These are phyloP conservation scores for Styela plicata DNA, from an alignment of 23 tunicate genomes.

Conservation along the genomic window DNA sequence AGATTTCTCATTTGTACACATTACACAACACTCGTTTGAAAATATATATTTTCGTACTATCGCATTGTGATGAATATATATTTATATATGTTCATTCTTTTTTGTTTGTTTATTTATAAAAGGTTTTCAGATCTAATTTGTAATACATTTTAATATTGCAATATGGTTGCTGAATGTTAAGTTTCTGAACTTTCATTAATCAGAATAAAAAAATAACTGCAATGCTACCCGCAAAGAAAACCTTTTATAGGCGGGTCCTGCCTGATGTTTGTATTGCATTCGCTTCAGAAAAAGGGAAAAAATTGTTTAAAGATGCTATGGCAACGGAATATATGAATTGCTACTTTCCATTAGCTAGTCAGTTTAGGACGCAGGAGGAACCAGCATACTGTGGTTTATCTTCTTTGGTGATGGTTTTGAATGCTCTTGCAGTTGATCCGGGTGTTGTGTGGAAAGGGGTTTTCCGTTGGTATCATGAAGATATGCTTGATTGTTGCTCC, in stretches of 20 bases:
- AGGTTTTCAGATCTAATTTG: too few relatives aligned
- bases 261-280: slow-evolving; percentile 28
- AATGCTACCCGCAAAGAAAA: not conserved
- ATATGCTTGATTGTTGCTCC: slow-evolving; percentile 74
- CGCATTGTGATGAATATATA: too few relatives aligned
- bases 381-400: slow-evolving; percentile 73
- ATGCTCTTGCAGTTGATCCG: slow-evolving; percentile 70
- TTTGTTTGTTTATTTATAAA: too few relatives aligned
- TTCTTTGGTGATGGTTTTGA: slow-evolving; percentile 65
- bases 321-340: slow-evolving; percentile 39
- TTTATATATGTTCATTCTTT: too few relatives aligned
- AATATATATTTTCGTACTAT: too few relatives aligned
- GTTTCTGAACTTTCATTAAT: not conserved
- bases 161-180: not conserved
- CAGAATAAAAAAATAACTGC: not conserved
- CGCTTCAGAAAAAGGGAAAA: slow-evolving; percentile 11
- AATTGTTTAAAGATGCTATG: slow-evolving; percentile 35
- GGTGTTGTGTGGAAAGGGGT: slow-evolving; percentile 87
- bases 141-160: too few relatives aligned
- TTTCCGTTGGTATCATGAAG: slow-evolving; percentile 91
- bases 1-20: too few relatives aligned
- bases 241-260: slow-evolving; percentile 12
- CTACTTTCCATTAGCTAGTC: slow-evolving; percentile 44
- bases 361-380: slow-evolving; percentile 71
- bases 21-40: too few relatives aligned